Evolutionary conservation across 2,888 invertebrate genomes (phyloP).

Genomic region (Uloborus plumipes): DNA sequence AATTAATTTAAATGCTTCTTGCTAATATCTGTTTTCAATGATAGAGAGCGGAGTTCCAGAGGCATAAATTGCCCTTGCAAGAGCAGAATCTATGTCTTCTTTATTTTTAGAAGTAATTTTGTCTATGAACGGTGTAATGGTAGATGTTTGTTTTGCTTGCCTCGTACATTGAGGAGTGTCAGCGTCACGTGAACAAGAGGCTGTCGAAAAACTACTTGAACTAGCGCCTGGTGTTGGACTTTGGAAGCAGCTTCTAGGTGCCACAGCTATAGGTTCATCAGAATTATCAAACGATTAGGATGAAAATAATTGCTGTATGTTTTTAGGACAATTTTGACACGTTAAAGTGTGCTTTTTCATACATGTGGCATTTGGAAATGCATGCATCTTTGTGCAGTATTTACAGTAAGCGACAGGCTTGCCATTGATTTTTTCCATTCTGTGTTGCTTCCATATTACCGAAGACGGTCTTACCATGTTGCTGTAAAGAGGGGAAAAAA

Average conservation of each 20-base stretch:
- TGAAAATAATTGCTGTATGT: neutral
- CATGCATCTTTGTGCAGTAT: neutral
- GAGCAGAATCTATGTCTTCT: conserved; percentile 1
- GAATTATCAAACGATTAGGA: neutral
- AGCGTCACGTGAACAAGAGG: neutral
- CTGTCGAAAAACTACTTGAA: neutral
- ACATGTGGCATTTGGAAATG: neutral
- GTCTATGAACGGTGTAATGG: neutral
- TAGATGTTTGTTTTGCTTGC: neutral
- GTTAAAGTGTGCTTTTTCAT: neutral
- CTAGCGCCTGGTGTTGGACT: neutral
- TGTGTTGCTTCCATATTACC: neutral
- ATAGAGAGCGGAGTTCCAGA: neutral
- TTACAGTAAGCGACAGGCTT: neutral
- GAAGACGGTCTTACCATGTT: neutral
- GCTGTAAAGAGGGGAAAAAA: neutral
- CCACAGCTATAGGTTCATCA: neutral
- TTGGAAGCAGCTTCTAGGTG: neutral
- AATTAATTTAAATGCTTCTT: conserved; percentile 4
- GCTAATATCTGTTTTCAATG: neutral
- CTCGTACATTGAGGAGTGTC: neutral
- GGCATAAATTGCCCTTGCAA: neutral
- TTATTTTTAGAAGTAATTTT: conserved; percentile 2
- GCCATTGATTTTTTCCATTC: conserved; percentile 1
- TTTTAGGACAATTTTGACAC: neutral